phyloP scores from a whole-genome alignment of 2,888 invertebrate species.

The Antheraea yamamai region DNA sequence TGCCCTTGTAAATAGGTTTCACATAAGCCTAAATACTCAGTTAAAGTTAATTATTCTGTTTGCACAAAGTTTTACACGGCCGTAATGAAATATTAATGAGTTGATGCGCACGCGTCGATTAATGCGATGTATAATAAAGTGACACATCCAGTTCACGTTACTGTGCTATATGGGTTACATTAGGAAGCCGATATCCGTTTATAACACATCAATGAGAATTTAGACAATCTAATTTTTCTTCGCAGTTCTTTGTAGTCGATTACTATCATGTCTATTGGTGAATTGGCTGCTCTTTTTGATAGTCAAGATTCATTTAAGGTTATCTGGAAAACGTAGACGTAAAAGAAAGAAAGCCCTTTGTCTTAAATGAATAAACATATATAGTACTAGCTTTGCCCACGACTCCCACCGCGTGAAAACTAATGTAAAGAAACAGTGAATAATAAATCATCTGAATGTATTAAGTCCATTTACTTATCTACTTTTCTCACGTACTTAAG shows the following conservation, averaged over 20 bases:
- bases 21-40: not conserved
- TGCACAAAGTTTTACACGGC: not conserved
- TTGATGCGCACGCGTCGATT: not conserved
- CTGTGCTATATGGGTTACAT: not conserved
- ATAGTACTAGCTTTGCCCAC: no score
- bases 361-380: no score
- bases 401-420: no score
- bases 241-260: not conserved
- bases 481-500: no score
- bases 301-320: no score
- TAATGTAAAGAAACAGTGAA: no score
- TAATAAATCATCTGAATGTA: no score
- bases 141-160: not conserved
- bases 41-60: not conserved
- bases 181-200: not conserved
- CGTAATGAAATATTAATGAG: not conserved
- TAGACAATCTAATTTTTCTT: not conserved
- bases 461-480: no score
- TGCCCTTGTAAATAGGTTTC: not conserved
- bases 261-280: not conserved
- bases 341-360: no score
- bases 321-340: no score
- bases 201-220: not conserved
- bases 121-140: not conserved
- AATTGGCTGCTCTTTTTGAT: no score